Percentiles rank a stretch among this genome's conserved stretches.
These are phyloP conservation scores for Drosophila grimshawi DNA, from an alignment of 1,140 invertebrate genomes.

Conservation along the genomic window DNA sequence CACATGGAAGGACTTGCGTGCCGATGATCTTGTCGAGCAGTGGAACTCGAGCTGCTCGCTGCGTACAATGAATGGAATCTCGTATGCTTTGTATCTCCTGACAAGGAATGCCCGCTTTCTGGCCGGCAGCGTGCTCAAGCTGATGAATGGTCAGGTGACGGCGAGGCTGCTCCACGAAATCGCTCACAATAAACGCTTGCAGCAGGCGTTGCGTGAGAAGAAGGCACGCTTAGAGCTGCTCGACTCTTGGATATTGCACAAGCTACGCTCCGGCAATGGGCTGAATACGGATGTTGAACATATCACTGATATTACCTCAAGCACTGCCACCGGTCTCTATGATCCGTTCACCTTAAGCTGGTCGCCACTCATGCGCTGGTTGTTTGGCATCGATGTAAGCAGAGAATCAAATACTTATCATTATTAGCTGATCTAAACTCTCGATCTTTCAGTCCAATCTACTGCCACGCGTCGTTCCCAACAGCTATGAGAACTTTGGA, in stretches of 20 bases:
- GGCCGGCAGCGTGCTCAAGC: slow-evolving; percentile 91
- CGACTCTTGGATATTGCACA: slow-evolving; percentile 96
- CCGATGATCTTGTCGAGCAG: slow-evolving; percentile 90
- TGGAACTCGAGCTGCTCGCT: slow-evolving; percentile 94
- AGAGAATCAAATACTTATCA: neutral
- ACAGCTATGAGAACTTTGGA: slow-evolving; percentile 90
- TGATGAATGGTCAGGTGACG: slow-evolving; percentile 93
- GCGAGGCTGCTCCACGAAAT: slow-evolving; percentile 92
- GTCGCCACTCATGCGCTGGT: slow-evolving; percentile 83
- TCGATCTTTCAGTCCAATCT: slow-evolving; percentile 86
- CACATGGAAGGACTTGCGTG: slow-evolving; percentile 97
- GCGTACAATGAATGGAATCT: slow-evolving; percentile 86
- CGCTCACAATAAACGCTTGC: slow-evolving; percentile 89
- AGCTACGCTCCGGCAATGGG: slow-evolving; percentile 85
- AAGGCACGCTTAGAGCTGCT: slow-evolving; percentile 94
- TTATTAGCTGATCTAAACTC: neutral
- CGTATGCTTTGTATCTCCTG: slow-evolving; percentile 89
- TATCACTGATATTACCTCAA: slow-evolving; percentile 94
- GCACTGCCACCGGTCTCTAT: slow-evolving; percentile 95
- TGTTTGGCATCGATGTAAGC: slow-evolving; percentile 89
- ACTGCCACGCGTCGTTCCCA: slow-evolving; percentile 92
- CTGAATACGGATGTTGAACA: slow-evolving; percentile 85
- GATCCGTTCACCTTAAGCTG: slow-evolving; percentile 96
- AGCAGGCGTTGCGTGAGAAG: slow-evolving; percentile 86
- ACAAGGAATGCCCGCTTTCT: slow-evolving; percentile 92